Conservation (phyloP, 1,140 invertebrate genomes). For the Diorhabda elongata region DNA sequence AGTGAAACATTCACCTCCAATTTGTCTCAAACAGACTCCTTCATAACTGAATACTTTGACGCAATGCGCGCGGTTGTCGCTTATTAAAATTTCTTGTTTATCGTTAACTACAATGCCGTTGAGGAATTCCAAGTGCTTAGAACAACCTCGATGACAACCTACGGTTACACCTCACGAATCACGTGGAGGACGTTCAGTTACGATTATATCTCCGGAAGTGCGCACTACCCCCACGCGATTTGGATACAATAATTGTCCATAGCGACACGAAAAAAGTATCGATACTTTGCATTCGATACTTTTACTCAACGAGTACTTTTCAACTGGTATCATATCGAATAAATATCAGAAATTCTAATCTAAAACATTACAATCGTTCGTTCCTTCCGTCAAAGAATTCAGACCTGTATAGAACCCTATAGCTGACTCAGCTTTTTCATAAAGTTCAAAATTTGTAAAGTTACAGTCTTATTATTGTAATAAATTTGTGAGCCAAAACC, state of each 20-base stretch:
- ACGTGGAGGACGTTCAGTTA: constrained; percentile 96
- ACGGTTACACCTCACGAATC: constrained; percentile 97
- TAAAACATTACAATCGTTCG: too few relatives aligned
- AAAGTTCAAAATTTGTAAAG: too few relatives aligned
- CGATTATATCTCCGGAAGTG: constrained; percentile 96
- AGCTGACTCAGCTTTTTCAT: too few relatives aligned
- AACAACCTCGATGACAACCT: constrained; percentile 98
- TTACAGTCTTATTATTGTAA: too few relatives aligned
- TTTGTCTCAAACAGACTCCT: constrained; percentile 93
- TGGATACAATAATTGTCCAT: constrained; percentile 87
- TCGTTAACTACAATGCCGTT: constrained; percentile 99
- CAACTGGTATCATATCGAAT: too few relatives aligned
- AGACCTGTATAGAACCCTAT: too few relatives aligned
- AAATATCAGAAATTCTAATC: too few relatives aligned
- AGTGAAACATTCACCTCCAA: constrained; percentile 97
- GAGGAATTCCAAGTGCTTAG: constrained; percentile 97
- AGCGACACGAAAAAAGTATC: too few relatives aligned
- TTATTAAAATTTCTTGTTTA: constrained; percentile 99
- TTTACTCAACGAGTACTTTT: too few relatives aligned
- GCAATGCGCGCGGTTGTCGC: constrained; percentile 98
- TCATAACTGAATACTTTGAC: constrained; percentile 99
- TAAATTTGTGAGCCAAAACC: too few relatives aligned
- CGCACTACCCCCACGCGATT: constrained; percentile 97
- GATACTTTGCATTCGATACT: too few relatives aligned
- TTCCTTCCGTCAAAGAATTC: too few relatives aligned